Evolutionary conservation across 2,888 invertebrate species (phyloP).

Genomic region (Dryocosmus kuriphilus): DNA sequence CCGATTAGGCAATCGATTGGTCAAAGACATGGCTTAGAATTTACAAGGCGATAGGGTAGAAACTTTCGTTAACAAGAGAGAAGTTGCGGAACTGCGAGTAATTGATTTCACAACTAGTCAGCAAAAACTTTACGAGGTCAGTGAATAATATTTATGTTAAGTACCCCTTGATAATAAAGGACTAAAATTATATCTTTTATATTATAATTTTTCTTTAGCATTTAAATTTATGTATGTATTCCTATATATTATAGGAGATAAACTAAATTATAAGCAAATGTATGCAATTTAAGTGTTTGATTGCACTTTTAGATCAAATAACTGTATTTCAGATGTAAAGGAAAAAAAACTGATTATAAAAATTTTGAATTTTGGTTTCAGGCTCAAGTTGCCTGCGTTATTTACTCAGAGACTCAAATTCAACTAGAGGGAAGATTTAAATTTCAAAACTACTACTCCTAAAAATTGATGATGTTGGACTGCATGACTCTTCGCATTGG

Average conservation of each 20-base stretch:
- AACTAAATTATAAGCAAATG: too few relatives aligned
- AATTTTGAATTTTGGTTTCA: slow-evolving; percentile 61
- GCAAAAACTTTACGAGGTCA: slow-evolving; percentile 84
- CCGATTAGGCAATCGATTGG: slow-evolving; percentile 89
- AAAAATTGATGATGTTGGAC: slow-evolving; percentile 95
- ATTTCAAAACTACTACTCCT: slow-evolving; percentile 93
- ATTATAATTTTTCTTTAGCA: too few relatives aligned
- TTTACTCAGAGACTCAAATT: slow-evolving; percentile 90
- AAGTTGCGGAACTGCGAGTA: slow-evolving; percentile 85
- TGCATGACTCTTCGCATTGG: slow-evolving; percentile 89
- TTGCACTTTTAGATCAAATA: too few relatives aligned
- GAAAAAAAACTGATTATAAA: too few relatives aligned
- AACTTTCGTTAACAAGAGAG: slow-evolving; percentile 84
- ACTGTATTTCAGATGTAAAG: too few relatives aligned
- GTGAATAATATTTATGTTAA: slow-evolving; percentile 16
- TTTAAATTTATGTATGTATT: too few relatives aligned
- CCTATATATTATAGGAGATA: too few relatives aligned
- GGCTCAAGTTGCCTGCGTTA: slow-evolving; percentile 87
- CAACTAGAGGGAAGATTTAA: slow-evolving; percentile 95
- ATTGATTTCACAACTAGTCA: slow-evolving; percentile 84
- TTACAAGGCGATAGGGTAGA: slow-evolving; percentile 91
- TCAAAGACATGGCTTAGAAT: slow-evolving; percentile 88
- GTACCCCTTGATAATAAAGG: too few relatives aligned
- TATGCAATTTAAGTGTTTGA: too few relatives aligned
- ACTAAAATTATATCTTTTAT: too few relatives aligned